Evolutionary conservation across 1,140 invertebrate species (phyloP), one percentile per base, ranked within the genome.

Genomic region (Lutraria rhynchaena): DNA sequence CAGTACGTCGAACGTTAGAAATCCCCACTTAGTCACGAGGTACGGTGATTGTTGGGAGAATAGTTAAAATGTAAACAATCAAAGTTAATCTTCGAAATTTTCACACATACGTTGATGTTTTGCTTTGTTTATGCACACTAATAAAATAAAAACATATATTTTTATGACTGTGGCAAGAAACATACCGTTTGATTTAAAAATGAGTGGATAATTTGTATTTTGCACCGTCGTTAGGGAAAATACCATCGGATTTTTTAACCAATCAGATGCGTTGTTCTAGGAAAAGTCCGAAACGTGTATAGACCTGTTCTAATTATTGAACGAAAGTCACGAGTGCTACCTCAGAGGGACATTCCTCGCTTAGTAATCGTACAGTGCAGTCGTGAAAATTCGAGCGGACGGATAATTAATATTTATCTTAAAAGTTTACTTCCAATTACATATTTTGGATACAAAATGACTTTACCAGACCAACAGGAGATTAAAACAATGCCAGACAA

Each of bases 401-500:
- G 37, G 37, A 41, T 41, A 7, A 7, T 41, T 41, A 41, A 5
- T 41, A 41, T 7, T 41, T 41, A 41, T 7, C 37, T n/a, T n/a
- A n/a, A n/a, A n/a, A n/a, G n/a, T n/a, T n/a, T n/a, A 41, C 37
- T 5, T 41, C 13, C 3, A 33, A 60, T 63, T 44, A 61, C 15
- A 27, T 29, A 75, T 13, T 67, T 49, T 67, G 63, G 63, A 67
- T 67, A 46, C 5, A 75, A 58, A 44, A 75, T 75, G 73, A 75
- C 73, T n/a, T 29, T 75, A 44, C 73, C 73, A 19, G 73, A 75
- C 29, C 37, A 75, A 44, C 53, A 75, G 63, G 57, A 75, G 27
- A 22, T 63, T 2, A 63, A 44, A 24, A 67, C 27, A n/a, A 75
- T 75, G 73, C 37, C 53, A 75, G 35, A 49, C 5, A 49, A 60